Evolutionary conservation across 1,140 invertebrate species (phyloP).

Genomic region (Tribolium castaneum): DNA sequence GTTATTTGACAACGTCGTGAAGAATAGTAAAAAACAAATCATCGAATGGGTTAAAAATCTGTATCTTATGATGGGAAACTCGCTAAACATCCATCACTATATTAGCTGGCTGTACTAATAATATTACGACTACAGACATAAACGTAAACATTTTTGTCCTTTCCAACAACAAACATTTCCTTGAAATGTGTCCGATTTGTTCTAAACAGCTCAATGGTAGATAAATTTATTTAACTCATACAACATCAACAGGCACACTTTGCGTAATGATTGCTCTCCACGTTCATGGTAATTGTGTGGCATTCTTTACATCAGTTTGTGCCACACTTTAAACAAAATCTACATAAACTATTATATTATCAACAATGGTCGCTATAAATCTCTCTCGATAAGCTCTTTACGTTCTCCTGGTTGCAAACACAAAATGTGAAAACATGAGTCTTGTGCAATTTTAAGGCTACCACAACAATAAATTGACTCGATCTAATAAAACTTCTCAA

Average conservation of each 20-base stretch:
- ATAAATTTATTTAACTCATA: slow-evolving; percentile 19
- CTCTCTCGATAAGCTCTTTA: slow-evolving; percentile 22
- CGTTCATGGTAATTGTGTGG: slow-evolving; percentile 13
- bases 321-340: slow-evolving; percentile 8
- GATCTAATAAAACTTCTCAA: slow-evolving; percentile 26
- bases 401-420: background rate
- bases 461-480: slow-evolving; percentile 35
- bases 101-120: slow-evolving; percentile 47
- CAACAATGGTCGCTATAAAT: background rate
- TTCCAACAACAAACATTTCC: slow-evolving; percentile 58
- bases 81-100: slow-evolving; percentile 57
- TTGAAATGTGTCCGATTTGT: slow-evolving; percentile 57
- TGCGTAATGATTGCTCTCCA: slow-evolving; percentile 34
- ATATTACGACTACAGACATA: slow-evolving; percentile 59
- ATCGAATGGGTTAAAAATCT: slow-evolving; percentile 14
- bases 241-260: slow-evolving; percentile 29
- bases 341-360: slow-evolving; percentile 24
- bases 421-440: slow-evolving; percentile 7
- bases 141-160: slow-evolving; percentile 57
- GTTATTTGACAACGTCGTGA: background rate
- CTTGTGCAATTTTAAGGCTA: slow-evolving; percentile 15
- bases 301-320: slow-evolving; percentile 23
- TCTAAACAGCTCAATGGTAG: slow-evolving; percentile 7
- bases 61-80: slow-evolving; percentile 43
- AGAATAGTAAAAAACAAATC: background rate